Evolutionary conservation across 2,797 vertebrate genomes (phyloP).

Genomic region (Sylvilagus floridanus): DNA sequence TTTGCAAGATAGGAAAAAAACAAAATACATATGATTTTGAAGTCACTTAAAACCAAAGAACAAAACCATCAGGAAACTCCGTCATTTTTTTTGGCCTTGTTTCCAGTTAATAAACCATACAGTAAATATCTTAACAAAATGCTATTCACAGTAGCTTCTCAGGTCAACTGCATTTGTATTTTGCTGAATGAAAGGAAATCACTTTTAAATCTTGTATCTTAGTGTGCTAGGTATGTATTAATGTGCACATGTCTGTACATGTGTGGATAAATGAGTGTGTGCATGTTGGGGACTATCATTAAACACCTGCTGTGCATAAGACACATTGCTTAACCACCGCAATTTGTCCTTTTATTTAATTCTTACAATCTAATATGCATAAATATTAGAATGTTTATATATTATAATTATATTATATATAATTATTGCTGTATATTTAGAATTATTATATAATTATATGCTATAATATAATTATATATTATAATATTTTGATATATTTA

Average conservation of each 20-base stretch:
- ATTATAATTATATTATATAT: too few species aligned
- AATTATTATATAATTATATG: too few species aligned
- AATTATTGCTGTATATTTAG: too few species aligned
- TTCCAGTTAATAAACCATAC: conserved; percentile 1
- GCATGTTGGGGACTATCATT: not conserved
- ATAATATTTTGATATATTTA: too few species aligned
- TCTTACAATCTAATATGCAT: not conserved
- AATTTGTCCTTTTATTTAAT: conserved; percentile 6
- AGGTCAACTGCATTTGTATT: conserved; percentile 6
- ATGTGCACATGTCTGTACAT: not conserved
- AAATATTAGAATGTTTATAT: not conserved
- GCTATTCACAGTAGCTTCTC: not conserved
- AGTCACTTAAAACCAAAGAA: conserved; percentile 5
- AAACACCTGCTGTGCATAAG: not conserved
- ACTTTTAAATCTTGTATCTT: not conserved
- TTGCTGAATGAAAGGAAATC: not conserved
- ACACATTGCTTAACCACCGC: not conserved
- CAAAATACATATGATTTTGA: not conserved
- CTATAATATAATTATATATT: too few species aligned
- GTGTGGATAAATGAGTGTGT: not conserved
- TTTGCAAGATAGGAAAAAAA: conserved; percentile 69
- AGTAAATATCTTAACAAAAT: conserved; percentile 40
- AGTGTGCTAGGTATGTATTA: not conserved
- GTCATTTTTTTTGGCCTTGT: not conserved
- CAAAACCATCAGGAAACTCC: conserved; percentile 42